These are phyloP conservation scores for Rhagonycha fulva DNA, from an alignment of 2,888 invertebrate genomes.

Conservation along the genomic window DNA sequence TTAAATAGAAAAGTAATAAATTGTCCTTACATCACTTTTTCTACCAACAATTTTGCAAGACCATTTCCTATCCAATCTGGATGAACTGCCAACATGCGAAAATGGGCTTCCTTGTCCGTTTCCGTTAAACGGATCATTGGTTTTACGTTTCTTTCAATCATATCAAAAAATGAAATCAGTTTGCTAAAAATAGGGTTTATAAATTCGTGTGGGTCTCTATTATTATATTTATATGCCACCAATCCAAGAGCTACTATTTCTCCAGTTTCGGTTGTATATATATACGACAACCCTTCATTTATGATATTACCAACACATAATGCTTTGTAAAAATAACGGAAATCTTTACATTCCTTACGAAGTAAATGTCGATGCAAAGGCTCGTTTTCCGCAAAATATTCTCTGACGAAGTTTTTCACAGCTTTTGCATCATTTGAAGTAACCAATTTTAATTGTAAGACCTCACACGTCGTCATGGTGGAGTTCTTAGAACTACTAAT, in stretches of 20 bases:
- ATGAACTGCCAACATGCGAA: conserved; percentile 71
- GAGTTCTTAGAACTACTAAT: background rate
- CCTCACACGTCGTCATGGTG: background rate
- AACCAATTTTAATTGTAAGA: background rate
- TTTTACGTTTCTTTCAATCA: conserved; percentile 59
- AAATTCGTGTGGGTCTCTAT: background rate
- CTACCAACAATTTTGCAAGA: conserved; percentile 64
- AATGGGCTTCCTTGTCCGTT: conserved; percentile 60
- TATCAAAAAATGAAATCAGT: background rate
- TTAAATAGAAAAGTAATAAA: background rate
- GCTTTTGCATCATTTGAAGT: conserved; percentile 51
- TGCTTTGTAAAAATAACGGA: conserved; percentile 66
- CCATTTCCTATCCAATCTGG: conserved; percentile 67
- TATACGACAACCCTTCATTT: conserved; percentile 63
- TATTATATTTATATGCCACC: conserved; percentile 34
- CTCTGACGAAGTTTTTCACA: conserved; percentile 60
- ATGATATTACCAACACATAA: conserved; percentile 63
- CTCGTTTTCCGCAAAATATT: conserved; percentile 74
- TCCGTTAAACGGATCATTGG: conserved; percentile 63
- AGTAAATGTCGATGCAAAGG: conserved; percentile 68
- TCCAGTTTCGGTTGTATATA: conserved; percentile 62
- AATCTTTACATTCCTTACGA: conserved; percentile 64
- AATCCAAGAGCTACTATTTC: conserved; percentile 57
- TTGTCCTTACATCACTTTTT: conserved; percentile 28
- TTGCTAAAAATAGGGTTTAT: background rate